Conservation (phyloP, 2,113 vertebrate species). For the Phoxinus phoxinus region DNA sequence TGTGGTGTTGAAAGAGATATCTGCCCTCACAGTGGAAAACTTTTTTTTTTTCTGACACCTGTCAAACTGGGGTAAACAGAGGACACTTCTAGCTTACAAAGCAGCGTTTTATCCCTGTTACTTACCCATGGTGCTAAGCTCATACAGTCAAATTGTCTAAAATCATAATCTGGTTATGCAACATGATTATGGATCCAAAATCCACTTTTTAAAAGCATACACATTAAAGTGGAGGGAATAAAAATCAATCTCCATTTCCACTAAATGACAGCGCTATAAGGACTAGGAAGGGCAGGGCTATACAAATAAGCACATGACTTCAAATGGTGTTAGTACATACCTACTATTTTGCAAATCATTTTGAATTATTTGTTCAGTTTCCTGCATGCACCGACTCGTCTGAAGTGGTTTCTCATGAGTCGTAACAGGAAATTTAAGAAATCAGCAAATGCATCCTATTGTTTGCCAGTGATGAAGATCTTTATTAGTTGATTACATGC, state of each 20-base stretch:
- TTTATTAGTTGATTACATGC: no score
- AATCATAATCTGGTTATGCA: constrained; percentile 28
- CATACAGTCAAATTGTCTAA: constrained; percentile 6
- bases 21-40: not conserved
- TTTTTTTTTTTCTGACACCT: not conserved
- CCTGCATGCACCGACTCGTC: no score
- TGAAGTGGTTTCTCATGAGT: no score
- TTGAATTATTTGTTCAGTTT: no score
- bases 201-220: not conserved
- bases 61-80: not conserved
- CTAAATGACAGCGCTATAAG: not conserved
- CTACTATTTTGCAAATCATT: not conserved
- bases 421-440: no score
- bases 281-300: not conserved
- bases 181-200: not conserved
- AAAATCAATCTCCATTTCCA: not conserved
- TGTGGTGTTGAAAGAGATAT: not conserved
- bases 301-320: not conserved
- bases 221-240: not conserved
- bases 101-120: not conserved
- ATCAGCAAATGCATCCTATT: no score
- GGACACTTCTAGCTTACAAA: not conserved
- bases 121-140: not conserved
- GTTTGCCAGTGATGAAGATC: no score
- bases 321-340: not conserved